A percentile compares a stretch with the other conserved stretches of the same genome.
Conservation (phyloP, 2,797 vertebrate genomes). For the Melanotaenia boesemani region DNA sequence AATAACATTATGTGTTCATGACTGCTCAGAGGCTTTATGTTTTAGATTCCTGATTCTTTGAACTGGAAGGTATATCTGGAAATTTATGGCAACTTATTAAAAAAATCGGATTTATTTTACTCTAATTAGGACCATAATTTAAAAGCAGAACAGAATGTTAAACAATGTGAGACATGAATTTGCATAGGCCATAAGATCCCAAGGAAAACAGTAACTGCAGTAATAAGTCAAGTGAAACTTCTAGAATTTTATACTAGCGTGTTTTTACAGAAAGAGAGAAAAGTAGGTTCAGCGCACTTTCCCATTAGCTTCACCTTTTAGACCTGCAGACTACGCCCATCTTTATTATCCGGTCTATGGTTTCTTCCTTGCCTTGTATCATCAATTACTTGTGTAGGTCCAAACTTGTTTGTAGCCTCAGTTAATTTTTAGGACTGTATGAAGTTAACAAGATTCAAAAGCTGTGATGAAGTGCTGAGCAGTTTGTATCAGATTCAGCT, state of each 20-base stretch:
- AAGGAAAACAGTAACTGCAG: not conserved
- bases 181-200: not conserved
- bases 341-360: not conserved
- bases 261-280: not conserved
- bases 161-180: not conserved
- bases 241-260: not conserved
- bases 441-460: too few relatives aligned
- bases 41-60: too few relatives aligned
- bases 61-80: too few relatives aligned
- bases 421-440: too few relatives aligned
- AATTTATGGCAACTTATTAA: too few relatives aligned
- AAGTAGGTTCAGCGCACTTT: not conserved
- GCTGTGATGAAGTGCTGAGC: too few relatives aligned
- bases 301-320: not conserved
- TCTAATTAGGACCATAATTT: not conserved
- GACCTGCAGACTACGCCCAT: not conserved
- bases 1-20: too few relatives aligned
- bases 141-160: not conserved
- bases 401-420: not conserved
- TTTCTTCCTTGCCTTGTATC: not conserved
- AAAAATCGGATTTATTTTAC: not conserved
- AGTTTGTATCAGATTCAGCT: too few relatives aligned
- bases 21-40: too few relatives aligned
- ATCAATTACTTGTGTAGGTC: not conserved
- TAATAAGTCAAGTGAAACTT: not conserved